Percentiles rank a stretch among this genome's conserved stretches.
These are phyloP conservation scores for Pteruthius melanotis DNA, from an alignment of 2,113 vertebrate genomes.

Conservation along the genomic window DNA sequence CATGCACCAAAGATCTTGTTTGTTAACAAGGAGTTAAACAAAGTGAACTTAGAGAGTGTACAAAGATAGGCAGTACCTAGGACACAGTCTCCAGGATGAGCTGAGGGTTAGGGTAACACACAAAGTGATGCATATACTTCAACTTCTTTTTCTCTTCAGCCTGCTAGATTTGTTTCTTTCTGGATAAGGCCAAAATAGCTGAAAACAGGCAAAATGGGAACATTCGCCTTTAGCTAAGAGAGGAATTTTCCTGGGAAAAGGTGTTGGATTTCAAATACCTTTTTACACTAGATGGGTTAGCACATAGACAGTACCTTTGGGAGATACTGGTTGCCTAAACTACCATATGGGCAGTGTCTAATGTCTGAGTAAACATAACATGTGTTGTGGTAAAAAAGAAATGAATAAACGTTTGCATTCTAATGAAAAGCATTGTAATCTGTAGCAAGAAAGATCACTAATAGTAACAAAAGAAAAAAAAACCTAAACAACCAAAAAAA, in stretches of 20 bases:
- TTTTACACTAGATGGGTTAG: background rate
- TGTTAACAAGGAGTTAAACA: background rate
- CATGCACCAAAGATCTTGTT: background rate
- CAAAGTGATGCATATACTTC: background rate
- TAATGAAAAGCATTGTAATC: background rate
- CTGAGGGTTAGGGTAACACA: background rate
- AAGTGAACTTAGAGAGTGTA: background rate
- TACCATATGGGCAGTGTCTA: background rate
- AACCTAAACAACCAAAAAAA: no score
- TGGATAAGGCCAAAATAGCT: background rate
- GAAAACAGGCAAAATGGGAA: background rate
- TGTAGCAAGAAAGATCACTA: background rate
- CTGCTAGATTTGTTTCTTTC: background rate
- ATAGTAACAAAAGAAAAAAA: background rate
- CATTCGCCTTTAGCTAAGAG: background rate
- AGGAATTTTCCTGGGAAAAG: background rate
- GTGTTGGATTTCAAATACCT: background rate
- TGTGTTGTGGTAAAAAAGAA: background rate
- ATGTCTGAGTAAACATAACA: background rate
- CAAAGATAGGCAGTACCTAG: background rate
- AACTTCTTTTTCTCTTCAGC: background rate
- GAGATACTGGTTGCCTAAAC: background rate
- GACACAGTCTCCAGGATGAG: background rate
- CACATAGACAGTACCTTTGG: background rate
- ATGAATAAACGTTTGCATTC: background rate